Base-by-base conservation (phyloP, 2,888 invertebrate species). In the Callinectes sapidus region DNA sequence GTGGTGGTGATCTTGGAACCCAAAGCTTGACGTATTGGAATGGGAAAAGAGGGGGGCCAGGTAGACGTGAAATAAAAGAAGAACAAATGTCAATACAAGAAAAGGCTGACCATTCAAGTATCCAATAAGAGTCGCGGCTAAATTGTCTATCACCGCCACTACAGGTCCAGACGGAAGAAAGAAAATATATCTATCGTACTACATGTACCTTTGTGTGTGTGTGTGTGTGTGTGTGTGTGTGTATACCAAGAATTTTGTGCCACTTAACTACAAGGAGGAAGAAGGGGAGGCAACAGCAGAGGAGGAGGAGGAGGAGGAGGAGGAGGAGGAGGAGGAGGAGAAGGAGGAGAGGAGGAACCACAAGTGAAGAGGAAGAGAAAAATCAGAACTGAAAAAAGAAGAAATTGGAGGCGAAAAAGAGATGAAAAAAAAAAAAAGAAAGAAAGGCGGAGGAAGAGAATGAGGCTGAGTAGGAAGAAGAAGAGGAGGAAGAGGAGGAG, bases 221-320 rank as follows among this genome's bases (percentile, higher is more conserved):
- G 85, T 85, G 85, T 39, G 85, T 85, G 85, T 85, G 85, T 85
- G 85, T 85, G 85, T 85, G 85, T 85, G 39, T 85, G 85, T 85
- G 85, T 61, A 6, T 61, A 23, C 23, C 61, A 61, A 16, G 61
- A 61, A 61, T 61, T 61, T 6, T 61, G 18, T 61, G 61, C 23
- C 23, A 23, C 61, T 61, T 61, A 18, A 61, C 61, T 61, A 23
- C 23, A 23, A 61, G 61, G 61, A 61, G 61, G 2, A 61, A 18
- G 5, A 61, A 61, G 61, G 23, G 2, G 61, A 23, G 61, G 61
- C 18, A 18, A 16, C 14, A 18, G 55, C 3, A 23, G 61, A 23
- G 23, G 23, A 18, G 61, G 6, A 61, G 61, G 23, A 23, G 61
- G 61, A 23, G 23, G 23, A 18, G 61, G 6, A 61, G 61, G 23